These are phyloP conservation scores for Condylura cristata DNA, from an alignment of 2,113 vertebrate genomes.

Conservation along the genomic window DNA sequence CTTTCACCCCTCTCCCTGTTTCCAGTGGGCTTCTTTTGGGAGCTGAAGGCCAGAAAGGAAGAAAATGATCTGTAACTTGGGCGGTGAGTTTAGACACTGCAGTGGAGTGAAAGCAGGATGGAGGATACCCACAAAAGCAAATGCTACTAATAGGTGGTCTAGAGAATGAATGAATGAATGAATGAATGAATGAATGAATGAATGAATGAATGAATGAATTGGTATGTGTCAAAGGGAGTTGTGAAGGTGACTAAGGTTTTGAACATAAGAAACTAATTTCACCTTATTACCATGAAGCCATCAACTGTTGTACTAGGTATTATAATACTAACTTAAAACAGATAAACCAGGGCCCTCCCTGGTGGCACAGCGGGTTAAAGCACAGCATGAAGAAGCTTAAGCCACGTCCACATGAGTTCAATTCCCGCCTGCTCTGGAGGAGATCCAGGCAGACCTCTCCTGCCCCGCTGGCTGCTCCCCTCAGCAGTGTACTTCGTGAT, in stretches of 20 bases:
- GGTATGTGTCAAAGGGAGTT: fast-evolving
- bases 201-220: background rate
- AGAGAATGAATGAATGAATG: background rate
- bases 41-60: too few relatives aligned
- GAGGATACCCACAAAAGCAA: background rate
- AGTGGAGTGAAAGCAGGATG: background rate
- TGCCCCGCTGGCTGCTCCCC: too few relatives aligned
- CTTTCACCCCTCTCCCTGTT: background rate
- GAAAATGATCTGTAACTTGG: background rate
- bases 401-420: too few relatives aligned
- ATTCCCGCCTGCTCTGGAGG: too few relatives aligned
- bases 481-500: too few relatives aligned
- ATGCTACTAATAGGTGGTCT: background rate
- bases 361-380: too few relatives aligned
- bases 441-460: too few relatives aligned
- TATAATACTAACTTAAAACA: background rate
- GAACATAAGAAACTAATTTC: background rate
- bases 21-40: fast-evolving
- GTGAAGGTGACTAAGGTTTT: background rate
- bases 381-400: too few relatives aligned
- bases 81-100: background rate
- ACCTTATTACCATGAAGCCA: background rate
- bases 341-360: too few relatives aligned
- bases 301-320: background rate
- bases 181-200: background rate